These are phyloP conservation scores for Phataginus tricuspis DNA, from an alignment of 2,797 vertebrate genomes.

Conservation along the genomic window DNA sequence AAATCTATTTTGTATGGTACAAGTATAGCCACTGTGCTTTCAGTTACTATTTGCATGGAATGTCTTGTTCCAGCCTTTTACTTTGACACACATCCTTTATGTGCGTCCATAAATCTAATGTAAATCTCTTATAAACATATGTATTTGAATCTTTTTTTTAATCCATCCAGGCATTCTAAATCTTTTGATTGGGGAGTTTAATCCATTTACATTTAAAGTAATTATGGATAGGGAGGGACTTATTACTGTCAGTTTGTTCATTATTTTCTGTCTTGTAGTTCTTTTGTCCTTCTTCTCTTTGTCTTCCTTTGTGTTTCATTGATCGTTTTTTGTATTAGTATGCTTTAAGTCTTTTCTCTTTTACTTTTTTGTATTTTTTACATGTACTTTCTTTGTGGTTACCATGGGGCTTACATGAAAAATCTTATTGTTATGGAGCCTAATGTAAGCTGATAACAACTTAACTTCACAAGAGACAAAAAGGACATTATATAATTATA, in stretches of 20 bases:
- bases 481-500: background rate
- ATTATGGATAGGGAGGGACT: background rate
- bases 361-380: background rate
- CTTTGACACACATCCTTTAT: background rate
- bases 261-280: background rate
- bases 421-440: background rate
- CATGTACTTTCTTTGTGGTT: background rate
- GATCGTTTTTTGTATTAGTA: background rate
- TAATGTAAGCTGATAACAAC: background rate
- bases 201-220: constrained; percentile 6
- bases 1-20: background rate
- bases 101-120: background rate
- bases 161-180: background rate
- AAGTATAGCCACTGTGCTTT: background rate
- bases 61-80: background rate
- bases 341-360: background rate
- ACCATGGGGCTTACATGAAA: background rate
- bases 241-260: background rate
- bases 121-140: background rate
- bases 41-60: background rate
- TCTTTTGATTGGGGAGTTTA: constrained; percentile 28
- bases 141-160: background rate
- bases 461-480: background rate
- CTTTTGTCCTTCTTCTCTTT: background rate
- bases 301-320: background rate